Evolutionary conservation across 1,140 invertebrate species (phyloP), one percentile per base, ranked within the genome.

Genomic region (Laodelphax striatellus): DNA sequence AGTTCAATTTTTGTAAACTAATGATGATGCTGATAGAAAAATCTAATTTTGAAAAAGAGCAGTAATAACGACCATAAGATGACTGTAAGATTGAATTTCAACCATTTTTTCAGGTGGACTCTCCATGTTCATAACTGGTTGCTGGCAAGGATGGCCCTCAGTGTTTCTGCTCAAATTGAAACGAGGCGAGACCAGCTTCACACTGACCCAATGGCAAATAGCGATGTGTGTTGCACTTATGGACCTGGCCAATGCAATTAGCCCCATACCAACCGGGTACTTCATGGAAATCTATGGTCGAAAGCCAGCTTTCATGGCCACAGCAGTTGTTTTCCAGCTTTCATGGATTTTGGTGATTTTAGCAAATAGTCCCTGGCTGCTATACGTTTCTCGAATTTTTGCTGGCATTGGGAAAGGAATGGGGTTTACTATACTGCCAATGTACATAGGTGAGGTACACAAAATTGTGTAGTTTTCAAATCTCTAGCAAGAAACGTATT

Each of bases 231-330:
- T 68, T 14, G 53, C 63, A n/a, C 22, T 65, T 5, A 66, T 66
- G 65, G 65, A 68, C 46, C 28, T 66, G 16, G 67, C 64, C 10
- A 67, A 65, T 28, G 44, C 64, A 1, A 34, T 68, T 13, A 66
- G 65, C 28, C 65, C 67, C 6, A 52, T 67, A 13, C 61, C 63
- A 14, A 59, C 60, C 5, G 64, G 80, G 21, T 78, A 76, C 52
- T 68, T 86, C 5, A 84, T 90, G 1, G 86, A 94, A 69, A 80
- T 77, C 62, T 70, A 87, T 38, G 92, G 93, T 1, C 74, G 92
- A 17, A 87, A 64, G 21, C 14, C 86, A 84, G 31, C 81, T 5
- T 68, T 86, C 1, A 86, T 90, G 10, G 77, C 84, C 16, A 79
- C 84, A 64, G 79, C 83, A 6, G 50, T 65, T 11, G 31, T 76